Percentiles rank a stretch among this genome's conserved stretches.
phyloP scores from a whole-genome alignment of 2,888 invertebrate species.

The Hydraecia micacea region DNA sequence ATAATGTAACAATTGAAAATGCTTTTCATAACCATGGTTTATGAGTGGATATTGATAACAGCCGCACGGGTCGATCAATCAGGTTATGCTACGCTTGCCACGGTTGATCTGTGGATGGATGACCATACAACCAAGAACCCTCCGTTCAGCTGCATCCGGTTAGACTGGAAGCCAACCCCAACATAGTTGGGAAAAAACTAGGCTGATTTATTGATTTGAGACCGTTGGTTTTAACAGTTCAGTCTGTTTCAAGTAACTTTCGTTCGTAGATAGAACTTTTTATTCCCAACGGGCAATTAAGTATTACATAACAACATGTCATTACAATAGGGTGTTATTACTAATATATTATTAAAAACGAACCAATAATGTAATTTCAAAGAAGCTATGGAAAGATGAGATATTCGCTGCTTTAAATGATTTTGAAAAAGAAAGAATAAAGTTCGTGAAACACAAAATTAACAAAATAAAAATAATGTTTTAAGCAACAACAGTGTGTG shows the following conservation, averaged over 20 bases:
- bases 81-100: not conserved
- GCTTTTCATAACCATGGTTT: not conserved
- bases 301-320: not conserved
- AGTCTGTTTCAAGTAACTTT: not conserved
- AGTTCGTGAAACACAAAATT: too few relatives aligned
- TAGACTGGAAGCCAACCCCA: not conserved
- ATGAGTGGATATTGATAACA: not conserved
- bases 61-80: not conserved
- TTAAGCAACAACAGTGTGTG: not conserved
- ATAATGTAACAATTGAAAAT: conserved; percentile 13
- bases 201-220: not conserved
- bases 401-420: not conserved
- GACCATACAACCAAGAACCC: not conserved
- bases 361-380: not conserved
- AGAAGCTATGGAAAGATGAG: not conserved
- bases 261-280: not conserved
- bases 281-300: not conserved
- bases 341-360: not conserved
- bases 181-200: not conserved
- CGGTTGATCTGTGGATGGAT: not conserved
- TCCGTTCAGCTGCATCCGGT: not conserved
- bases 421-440: not conserved
- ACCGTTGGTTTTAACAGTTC: not conserved
- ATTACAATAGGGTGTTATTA: not conserved
- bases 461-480: too few relatives aligned